Base-by-base conservation (phyloP, 2,888 invertebrate genomes). In the Zaprionus bogoriensis region DNA sequence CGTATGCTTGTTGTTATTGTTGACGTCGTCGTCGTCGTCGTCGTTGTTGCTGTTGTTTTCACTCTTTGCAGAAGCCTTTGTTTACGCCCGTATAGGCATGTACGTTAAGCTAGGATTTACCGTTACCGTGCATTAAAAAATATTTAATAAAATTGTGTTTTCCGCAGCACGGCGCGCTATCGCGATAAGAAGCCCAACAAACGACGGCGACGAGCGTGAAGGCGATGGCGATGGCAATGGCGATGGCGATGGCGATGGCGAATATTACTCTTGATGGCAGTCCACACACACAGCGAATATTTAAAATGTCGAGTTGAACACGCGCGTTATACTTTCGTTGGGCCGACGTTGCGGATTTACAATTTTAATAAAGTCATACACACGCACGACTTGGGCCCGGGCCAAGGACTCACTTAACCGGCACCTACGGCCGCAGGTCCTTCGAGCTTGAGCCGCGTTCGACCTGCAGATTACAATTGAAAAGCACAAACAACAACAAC, bases 361-460 rank as follows among this genome's bases (percentile, higher is more conserved):
- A 57, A 48, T 57, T 74, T 87, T 81, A 83, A 83, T 83, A 87
- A 81, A 84, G 83, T 76, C 79, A 84, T 84, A 48, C 52, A 67
- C 84, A 82, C 85, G 87, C 81, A 80, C 77, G 60, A 52, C 77
- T 64, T 2, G 69, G 61, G 59, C 71, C 71, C 1, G 69, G 28
- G 45, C 50, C 48, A 55, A 47, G 74, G 74, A 41, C 69, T 74
- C 48, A 57, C 27, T 63, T 59, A 50, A 63, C 54, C 62, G 57
- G 47, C 50, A 51, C 48, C 28, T 48, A 28, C 46, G 6, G 27
- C 27, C 27, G 27, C n/a, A n/a, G n/a, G n/a, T n/a, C n/a, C n/a
- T n/a, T n/a, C n/a, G n/a, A 14, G 3, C 27, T 20, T 46, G 25
- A 36, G 42, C 48, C 51, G 27, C 27, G 30, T 48, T 20, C 10